Evolutionary conservation across 2,888 invertebrate species (phyloP).

Genomic region (Parascotia fuliginaria): DNA sequence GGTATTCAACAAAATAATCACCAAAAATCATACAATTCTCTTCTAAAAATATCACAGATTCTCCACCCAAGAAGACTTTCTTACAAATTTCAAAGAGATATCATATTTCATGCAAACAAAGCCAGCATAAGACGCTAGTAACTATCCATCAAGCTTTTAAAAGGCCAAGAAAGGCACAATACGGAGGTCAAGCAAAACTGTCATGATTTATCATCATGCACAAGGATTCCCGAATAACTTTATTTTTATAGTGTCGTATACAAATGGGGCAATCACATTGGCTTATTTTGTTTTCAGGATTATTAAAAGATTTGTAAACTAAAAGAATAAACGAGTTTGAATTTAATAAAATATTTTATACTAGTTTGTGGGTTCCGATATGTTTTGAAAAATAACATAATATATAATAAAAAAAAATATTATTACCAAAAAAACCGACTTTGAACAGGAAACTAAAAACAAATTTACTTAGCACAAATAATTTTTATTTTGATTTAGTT

Average conservation of each 20-base stretch:
- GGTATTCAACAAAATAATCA: too few relatives aligned
- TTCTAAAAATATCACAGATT: neutral
- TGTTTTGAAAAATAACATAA: too few relatives aligned
- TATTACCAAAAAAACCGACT: neutral
- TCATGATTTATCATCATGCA: conserved; percentile 33
- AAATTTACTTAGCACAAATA: too few relatives aligned
- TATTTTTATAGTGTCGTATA: conserved; percentile 23
- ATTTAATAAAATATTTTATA: too few relatives aligned
- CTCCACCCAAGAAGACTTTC: too few relatives aligned
- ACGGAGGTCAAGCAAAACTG: conserved; percentile 42
- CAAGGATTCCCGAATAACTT: conserved; percentile 25
- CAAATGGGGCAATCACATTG: conserved; percentile 1
- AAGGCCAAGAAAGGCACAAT: conserved; percentile 38
- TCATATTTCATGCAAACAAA: conserved; percentile 31
- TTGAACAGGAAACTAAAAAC: too few relatives aligned
- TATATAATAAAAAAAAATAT: too few relatives aligned
- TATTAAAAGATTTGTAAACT: too few relatives aligned
- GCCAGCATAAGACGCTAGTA: conserved; percentile 13
- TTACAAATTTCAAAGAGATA: conserved; percentile 12
- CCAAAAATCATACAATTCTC: neutral
- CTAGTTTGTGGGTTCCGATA: too few relatives aligned
- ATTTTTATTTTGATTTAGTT: too few relatives aligned
- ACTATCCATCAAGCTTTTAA: conserved; percentile 37
- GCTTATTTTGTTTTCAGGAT: neutral
- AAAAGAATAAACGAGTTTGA: too few relatives aligned